Evolutionary conservation across 2,888 invertebrate species (phyloP).

Genomic region (Papilio gigon): DNA sequence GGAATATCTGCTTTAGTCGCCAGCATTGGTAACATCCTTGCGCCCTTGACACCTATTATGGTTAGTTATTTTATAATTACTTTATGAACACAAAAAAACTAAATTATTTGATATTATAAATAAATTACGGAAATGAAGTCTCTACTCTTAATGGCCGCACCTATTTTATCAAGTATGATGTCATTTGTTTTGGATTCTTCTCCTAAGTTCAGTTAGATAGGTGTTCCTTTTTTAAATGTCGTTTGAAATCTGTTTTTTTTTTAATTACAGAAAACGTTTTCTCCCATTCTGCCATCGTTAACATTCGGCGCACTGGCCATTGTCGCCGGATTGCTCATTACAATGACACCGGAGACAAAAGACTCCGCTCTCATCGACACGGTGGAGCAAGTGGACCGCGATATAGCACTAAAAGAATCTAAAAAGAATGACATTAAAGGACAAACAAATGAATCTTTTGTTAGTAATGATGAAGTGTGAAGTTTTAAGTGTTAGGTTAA

Average conservation of each 20-base stretch:
- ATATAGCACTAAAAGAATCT: neutral
- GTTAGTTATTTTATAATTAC: slow-evolving; percentile 50
- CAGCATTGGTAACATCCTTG: slow-evolving; percentile 83
- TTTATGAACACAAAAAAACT: neutral
- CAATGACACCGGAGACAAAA: slow-evolving; percentile 68
- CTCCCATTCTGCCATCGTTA: slow-evolving; percentile 64
- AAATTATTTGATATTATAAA: no score
- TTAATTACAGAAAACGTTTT: slow-evolving; percentile 66
- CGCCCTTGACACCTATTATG: slow-evolving; percentile 84
- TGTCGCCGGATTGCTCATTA: slow-evolving; percentile 58
- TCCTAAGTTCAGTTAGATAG: neutral
- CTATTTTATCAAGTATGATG: no score
- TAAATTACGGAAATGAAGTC: no score
- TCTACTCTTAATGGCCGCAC: no score
- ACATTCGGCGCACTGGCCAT: slow-evolving; percentile 68
- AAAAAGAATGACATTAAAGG: neutral
- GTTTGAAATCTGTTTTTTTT: neutral
- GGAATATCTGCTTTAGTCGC: slow-evolving; percentile 83
- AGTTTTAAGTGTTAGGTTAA: neutral
- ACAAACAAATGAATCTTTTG: neutral
- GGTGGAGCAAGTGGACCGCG: slow-evolving; percentile 54
- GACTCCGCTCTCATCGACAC: slow-evolving; percentile 67
- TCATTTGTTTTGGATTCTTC: neutral
- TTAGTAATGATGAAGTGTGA: neutral
- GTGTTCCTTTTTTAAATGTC: neutral